Conservation (phyloP, 37 sponge, comb jelly and placozoan species). For the Oscarella lobularis region DNA sequence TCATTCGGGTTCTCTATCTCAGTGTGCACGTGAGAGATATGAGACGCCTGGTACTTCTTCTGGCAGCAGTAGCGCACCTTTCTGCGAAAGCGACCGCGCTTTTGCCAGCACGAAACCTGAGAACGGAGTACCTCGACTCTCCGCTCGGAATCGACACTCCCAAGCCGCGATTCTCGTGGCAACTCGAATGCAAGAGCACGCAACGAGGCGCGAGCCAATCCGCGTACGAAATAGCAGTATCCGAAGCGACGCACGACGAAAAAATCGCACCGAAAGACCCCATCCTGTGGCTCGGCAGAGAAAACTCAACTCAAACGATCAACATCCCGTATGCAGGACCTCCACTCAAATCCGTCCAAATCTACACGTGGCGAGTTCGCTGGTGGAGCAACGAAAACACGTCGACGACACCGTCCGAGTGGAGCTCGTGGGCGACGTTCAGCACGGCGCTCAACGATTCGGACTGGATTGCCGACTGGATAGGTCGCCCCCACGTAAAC, state of each 20-base stretch:
- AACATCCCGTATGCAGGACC: constrained; percentile 7
- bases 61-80: no score
- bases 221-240: constrained; percentile 20
- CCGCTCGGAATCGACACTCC: constrained; percentile 27
- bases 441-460: no score
- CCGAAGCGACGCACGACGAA: background rate
- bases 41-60: no score
- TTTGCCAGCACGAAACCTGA: no score
- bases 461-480: no score
- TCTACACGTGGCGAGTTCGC: background rate
- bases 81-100: no score
- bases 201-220: constrained; percentile 21
- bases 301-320: background rate
- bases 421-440: no score
- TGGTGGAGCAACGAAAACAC: no score
- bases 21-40: no score
- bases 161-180: constrained; percentile 43
- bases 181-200: constrained; percentile 25
- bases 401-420: no score
- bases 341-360: constrained; percentile 9
- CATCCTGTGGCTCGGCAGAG: constrained; percentile 4
- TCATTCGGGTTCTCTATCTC: no score
- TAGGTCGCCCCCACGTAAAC: no score
- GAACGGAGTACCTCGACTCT: background rate
- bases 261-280: background rate